These are phyloP conservation scores for Xanthorhoe spadicearia DNA, from an alignment of 2,888 invertebrate genomes.

Conservation along the genomic window DNA sequence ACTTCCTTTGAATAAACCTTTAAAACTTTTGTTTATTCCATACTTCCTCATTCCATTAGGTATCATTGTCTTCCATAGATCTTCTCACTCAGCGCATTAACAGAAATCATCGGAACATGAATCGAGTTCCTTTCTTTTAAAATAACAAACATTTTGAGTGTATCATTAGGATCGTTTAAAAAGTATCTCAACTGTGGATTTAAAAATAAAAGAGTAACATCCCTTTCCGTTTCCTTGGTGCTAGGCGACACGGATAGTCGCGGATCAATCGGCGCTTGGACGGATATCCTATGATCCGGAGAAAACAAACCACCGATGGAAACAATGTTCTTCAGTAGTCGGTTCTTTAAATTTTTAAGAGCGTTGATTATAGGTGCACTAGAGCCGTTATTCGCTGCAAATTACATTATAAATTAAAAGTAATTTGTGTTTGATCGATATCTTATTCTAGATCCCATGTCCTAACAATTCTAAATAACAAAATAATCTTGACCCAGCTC, in stretches of 20 bases:
- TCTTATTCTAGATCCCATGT: too few relatives aligned
- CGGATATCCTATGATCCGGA: constrained; percentile 58
- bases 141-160: constrained; percentile 58
- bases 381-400: too few relatives aligned
- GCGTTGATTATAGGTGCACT: too few relatives aligned
- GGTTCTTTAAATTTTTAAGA: neutral
- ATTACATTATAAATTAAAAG: too few relatives aligned
- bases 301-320: constrained; percentile 33
- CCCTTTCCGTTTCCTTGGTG: constrained; percentile 64
- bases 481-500: neutral
- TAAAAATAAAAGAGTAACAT: constrained; percentile 64
- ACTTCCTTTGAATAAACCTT: constrained; percentile 2
- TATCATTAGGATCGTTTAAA: constrained; percentile 53
- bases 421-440: too few relatives aligned
- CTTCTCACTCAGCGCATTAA: constrained; percentile 32
- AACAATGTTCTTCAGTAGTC: neutral
- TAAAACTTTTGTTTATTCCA: constrained; percentile 18
- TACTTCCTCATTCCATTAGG: constrained; percentile 24
- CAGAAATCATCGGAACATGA: constrained; percentile 45
- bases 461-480: neutral
- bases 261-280: constrained; percentile 60
- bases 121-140: constrained; percentile 53
- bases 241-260: constrained; percentile 57
- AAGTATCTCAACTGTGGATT: constrained; percentile 49
- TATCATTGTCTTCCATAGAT: constrained; percentile 18